Evolutionary conservation across 2,888 invertebrate genomes (phyloP), one percentile per base, ranked within the genome.

Genomic region (Drosophila multiciliata): DNA sequence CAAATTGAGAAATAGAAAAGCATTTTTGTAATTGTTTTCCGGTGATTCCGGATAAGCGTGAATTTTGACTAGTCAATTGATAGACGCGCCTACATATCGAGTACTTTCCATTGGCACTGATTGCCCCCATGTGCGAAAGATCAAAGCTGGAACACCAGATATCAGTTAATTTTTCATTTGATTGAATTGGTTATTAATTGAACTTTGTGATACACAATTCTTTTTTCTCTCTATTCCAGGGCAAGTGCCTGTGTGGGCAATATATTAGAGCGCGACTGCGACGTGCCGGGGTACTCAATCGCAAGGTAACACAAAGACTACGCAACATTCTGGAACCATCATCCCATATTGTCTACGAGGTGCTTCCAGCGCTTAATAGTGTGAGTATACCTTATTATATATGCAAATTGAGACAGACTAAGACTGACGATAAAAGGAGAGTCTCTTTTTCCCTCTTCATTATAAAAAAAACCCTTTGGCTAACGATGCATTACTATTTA

Each of bases 201-300:
- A 81, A 59, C 58, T 65, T 57, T 48, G 57, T 71, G 45, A 45
- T 45, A 15, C 45, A 23, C 23, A 45, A 45, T 23, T 45, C 45
- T 62, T 61, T 60, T 6, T 45, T 62, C 15, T 55, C 32, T 67
- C 53, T 15, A 8, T 58, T 58, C 5, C 75, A 93, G 95, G 96
- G 96, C 60, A 95, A 96, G 69, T 95, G 96, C 32, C 93, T 97
- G 6, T 97, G 97, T 90, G 94, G 96, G 5, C 96, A 97, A 85
- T 97, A 96, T 91, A 96, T 97, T 57, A 95, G 96, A 75, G 95
- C 95, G 40, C 95, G 96, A 64, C 93, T 97, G 79, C 95, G 96
- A 78, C 94, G 97, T 58, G 96, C 96, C 1, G 96, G 96, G 1
- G 94, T 96, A 54, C 95, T 96, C 86, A 95, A 95, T 78, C 95